Evolutionary conservation across 2,797 vertebrate genomes (phyloP).

Genomic region (Remorina albescens): DNA sequence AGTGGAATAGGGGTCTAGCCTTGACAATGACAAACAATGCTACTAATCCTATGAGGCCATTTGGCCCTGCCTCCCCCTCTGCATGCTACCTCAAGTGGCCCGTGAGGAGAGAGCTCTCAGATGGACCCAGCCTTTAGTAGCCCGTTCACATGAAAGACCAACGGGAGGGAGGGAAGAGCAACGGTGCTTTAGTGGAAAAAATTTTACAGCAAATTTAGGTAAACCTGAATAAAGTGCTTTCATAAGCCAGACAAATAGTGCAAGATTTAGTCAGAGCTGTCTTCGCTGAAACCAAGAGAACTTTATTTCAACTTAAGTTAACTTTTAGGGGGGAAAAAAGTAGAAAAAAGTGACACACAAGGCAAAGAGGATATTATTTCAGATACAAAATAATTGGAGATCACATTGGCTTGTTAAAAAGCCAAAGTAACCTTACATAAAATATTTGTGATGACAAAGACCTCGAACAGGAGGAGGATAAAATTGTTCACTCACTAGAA

Average conservation of each 20-base stretch:
- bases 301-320: background rate
- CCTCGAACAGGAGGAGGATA: too few relatives aligned
- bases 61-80: constrained; percentile 31
- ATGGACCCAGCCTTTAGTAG: constrained; percentile 58
- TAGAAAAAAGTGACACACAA: background rate
- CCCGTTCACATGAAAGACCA: constrained; percentile 59
- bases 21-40: constrained; percentile 71
- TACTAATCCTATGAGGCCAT: constrained; percentile 62
- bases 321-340: background rate
- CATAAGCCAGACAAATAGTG: background rate
- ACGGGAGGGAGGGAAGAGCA: constrained; percentile 34
- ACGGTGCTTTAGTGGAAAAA: constrained; percentile 4
- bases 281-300: background rate
- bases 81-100: constrained; percentile 36
- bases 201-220: constrained; percentile 7
- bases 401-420: background rate
- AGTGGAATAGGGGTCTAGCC: constrained; percentile 55
- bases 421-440: background rate
- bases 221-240: background rate
- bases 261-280: background rate
- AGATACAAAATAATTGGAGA: background rate
- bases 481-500: background rate
- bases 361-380: background rate
- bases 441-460: background rate
- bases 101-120: constrained; percentile 33